Conservation (phyloP, 2,888 invertebrate species). For the Gnatocerus cornutus region DNA sequence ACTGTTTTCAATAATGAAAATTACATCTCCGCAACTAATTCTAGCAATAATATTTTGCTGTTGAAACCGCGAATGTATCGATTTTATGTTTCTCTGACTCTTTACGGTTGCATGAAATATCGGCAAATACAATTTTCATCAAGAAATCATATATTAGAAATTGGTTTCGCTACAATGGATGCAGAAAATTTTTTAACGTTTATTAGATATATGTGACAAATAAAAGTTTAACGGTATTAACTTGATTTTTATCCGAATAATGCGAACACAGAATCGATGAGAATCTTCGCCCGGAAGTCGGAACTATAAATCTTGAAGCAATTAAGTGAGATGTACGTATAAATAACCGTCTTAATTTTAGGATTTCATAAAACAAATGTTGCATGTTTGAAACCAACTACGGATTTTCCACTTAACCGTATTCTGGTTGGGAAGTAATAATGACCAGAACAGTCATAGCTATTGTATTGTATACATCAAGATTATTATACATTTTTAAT, state of each 20-base stretch:
- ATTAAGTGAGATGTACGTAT: constrained; percentile 21
- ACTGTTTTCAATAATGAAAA: background rate
- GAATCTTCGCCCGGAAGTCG: constrained; percentile 19
- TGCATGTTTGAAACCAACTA: constrained; percentile 1
- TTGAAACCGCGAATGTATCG: constrained; percentile 4
- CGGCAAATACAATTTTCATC: background rate
- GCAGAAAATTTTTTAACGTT: background rate
- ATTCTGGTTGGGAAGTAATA: constrained; percentile 4
- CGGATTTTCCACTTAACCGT: background rate
- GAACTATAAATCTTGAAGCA: constrained; percentile 21
- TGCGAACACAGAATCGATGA: constrained; percentile 5
- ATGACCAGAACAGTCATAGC: constrained; percentile 1
- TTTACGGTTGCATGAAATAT: constrained; percentile 1
- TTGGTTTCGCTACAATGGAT: constrained; percentile 4
- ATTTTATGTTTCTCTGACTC: background rate
- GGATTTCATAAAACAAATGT: constrained; percentile 5
- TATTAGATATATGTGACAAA: no score
- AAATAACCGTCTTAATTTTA: constrained; percentile 14
- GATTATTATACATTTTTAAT: constrained; percentile 6
- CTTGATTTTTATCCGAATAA: background rate
- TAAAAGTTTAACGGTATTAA: constrained; percentile 13
- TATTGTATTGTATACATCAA: constrained; percentile 2
- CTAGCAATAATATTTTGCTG: background rate
- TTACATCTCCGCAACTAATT: background rate
- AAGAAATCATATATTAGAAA: background rate